Base-by-base conservation (phyloP, 2,888 invertebrate species). In the Atherix ibis region DNA sequence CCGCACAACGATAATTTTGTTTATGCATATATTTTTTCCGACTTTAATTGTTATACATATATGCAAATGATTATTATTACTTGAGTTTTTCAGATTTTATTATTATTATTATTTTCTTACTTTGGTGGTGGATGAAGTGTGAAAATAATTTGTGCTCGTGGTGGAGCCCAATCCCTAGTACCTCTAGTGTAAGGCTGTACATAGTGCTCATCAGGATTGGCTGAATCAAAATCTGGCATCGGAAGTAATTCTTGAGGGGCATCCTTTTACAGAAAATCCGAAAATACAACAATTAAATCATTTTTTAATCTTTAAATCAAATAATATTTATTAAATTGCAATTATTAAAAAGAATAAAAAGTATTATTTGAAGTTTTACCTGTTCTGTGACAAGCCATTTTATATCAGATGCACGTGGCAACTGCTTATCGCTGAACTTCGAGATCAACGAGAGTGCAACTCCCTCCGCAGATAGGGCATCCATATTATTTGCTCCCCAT, bases 121-220 rank as follows among this genome's bases (percentile, higher is more conserved):
- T 69, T 68, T 27, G 72, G 70, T 9, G 66, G 44, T 4, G 75
- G 72, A 62, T 83, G 82, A 36, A 76, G 64, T 3, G 78, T 82
- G 48, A 83, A 81, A 43, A 87, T 84, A 33, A 85, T 77, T 58
- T 85, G 85, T 19, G 78, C 71, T 37, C 85, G 63, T 0, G 84
- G 84, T 10, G 85, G 85, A 1, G 85, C 85, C 85, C 85, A 87
- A 48, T 80, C 79, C 31, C 67, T 56, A 10, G 80, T 84, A 5
- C 85, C 85, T 24, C 85, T 64, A 15, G 81, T 58, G 16, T 73
- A 61, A 3, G 63, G 59, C 18, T 55, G 52, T 25, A 51, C 42
- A 10, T 51, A 38, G 46, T 65, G 63, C 40, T 71, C 76, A 52
- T 78, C 76, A 2, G 77, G 73, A 52, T 71, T 73, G 5, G 75